phyloP scores from a whole-genome alignment of 2,797 vertebrate genomes.

The Graptemys geographica region DNA sequence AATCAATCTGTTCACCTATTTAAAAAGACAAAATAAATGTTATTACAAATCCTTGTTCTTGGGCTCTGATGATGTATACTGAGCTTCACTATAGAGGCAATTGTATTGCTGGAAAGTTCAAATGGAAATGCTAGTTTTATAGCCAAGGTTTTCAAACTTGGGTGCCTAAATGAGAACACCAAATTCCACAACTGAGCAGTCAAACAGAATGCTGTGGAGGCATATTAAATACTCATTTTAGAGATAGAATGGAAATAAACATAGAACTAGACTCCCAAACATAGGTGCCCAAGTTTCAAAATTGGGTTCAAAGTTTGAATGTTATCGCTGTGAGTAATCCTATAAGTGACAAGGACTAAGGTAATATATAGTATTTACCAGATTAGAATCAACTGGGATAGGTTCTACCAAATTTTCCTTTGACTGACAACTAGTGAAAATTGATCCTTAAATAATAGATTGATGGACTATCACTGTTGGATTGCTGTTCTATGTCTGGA shows the following conservation, averaged over 20 bases:
- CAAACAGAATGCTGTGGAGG: background rate
- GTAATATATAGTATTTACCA: background rate
- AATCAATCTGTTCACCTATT: background rate
- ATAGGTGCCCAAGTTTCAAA: background rate
- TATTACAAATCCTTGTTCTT: background rate
- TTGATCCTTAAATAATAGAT: background rate
- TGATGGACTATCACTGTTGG: background rate
- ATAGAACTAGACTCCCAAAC: background rate
- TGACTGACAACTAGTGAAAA: background rate
- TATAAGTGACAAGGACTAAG: background rate
- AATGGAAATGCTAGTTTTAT: background rate
- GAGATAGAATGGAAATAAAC: background rate
- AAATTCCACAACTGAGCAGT: background rate
- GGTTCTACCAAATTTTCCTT: background rate
- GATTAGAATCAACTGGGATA: background rate
- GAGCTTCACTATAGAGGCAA: rapidly evolving
- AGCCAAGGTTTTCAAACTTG: background rate
- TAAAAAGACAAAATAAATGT: background rate
- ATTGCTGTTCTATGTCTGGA: background rate
- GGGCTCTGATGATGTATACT: background rate
- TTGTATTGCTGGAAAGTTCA: background rate
- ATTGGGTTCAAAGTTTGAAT: background rate
- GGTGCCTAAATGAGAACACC: background rate
- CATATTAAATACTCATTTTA: background rate
- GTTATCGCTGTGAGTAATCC: background rate